Conservation (phyloP, 1,140 invertebrate genomes). For the Cotesia chilonis region DNA sequence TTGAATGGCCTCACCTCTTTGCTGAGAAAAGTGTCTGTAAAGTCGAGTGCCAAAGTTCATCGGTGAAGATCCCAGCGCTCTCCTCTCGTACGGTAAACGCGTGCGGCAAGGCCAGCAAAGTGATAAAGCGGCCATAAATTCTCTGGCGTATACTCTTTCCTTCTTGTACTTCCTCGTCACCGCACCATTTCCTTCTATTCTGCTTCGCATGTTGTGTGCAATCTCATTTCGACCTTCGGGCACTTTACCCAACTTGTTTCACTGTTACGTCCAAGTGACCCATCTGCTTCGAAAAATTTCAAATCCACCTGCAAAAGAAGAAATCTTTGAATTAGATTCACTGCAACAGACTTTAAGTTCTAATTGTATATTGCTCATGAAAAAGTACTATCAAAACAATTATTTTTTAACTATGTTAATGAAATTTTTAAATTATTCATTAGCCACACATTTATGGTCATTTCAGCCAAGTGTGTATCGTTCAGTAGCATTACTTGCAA, state of each 20-base stretch:
- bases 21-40: constrained; percentile 33
- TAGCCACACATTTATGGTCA: too few relatives aligned
- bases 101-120: constrained; percentile 63
- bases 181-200: constrained; percentile 28
- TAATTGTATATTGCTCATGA: not conserved
- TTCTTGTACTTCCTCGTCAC: constrained; percentile 40
- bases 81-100: constrained; percentile 51
- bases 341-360: not conserved
- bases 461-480: too few relatives aligned
- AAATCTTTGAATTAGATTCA: not conserved
- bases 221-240: constrained; percentile 42
- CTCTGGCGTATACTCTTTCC: constrained; percentile 53
- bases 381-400: too few relatives aligned
- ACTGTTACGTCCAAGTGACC: constrained; percentile 47
- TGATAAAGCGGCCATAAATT: constrained; percentile 68
- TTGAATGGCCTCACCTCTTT: constrained; percentile 32
- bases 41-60: constrained; percentile 66
- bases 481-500: too few relatives aligned
- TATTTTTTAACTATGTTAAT: too few relatives aligned
- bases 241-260: constrained; percentile 30
- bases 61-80: constrained; percentile 54
- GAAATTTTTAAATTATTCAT: too few relatives aligned
- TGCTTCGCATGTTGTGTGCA: constrained; percentile 36
- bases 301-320: not conserved
- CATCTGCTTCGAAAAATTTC: constrained; percentile 41